These are phyloP conservation scores for Artemia sinica DNA, from an alignment of 2,888 invertebrate species.

Conservation along the genomic window DNA sequence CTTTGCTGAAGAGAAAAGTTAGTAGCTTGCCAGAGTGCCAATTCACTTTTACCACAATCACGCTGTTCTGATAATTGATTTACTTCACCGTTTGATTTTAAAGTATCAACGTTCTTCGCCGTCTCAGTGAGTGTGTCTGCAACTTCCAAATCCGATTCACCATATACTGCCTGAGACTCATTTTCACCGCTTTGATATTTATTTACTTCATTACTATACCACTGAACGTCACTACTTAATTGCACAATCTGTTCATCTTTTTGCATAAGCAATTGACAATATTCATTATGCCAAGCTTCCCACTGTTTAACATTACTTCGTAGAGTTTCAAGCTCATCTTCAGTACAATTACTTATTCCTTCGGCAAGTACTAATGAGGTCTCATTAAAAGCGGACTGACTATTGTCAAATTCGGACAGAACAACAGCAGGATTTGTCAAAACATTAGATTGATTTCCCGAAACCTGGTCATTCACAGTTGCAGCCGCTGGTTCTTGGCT, in stretches of 20 bases:
- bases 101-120: background rate
- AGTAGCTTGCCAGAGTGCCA: background rate
- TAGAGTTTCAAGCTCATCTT: background rate
- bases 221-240: conserved; percentile 2
- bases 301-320: background rate
- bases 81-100: background rate
- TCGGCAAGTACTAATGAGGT: too few species aligned
- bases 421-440: too few species aligned
- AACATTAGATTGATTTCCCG: too few species aligned
- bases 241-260: background rate
- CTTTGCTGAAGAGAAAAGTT: background rate
- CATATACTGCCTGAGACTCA: background rate
- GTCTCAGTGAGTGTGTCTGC: background rate
- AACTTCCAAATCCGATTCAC: background rate
- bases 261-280: background rate
- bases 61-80: background rate
- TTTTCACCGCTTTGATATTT: background rate
- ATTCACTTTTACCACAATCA: background rate
- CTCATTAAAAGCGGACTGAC: too few species aligned
- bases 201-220: background rate
- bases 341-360: too few species aligned
- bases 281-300: background rate
- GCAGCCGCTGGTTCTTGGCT: too few species aligned
- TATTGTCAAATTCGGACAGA: too few species aligned
- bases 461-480: too few species aligned